These are phyloP conservation scores for Oncorhynchus keta DNA, from an alignment of 2,113 vertebrate species.

Conservation along the genomic window DNA sequence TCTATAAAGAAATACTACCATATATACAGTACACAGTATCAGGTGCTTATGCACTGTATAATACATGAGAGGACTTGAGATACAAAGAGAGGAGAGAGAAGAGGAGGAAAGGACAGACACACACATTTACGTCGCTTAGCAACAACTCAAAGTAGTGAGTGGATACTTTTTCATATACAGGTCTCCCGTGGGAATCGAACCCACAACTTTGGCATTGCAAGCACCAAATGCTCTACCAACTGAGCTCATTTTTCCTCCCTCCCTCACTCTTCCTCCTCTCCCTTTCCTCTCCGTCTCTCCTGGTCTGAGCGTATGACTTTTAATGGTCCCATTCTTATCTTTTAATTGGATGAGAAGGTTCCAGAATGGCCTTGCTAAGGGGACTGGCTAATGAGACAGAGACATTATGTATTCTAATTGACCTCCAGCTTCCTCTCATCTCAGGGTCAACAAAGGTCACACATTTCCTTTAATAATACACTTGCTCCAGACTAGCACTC, in stretches of 20 bases:
- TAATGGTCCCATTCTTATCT: neutral
- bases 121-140: too few relatives aligned
- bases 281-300: neutral
- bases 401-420: neutral
- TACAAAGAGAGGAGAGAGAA: neutral
- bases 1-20: too few relatives aligned
- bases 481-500: neutral
- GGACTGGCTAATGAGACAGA: neutral
- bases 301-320: neutral
- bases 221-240: neutral
- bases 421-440: neutral
- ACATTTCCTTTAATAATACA: neutral
- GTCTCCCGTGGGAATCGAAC: neutral
- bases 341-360: constrained; percentile 2
- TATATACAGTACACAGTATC: too few relatives aligned
- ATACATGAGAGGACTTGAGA: neutral
- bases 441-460: neutral
- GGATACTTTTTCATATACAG: neutral
- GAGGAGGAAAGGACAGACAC: neutral
- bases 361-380: neutral
- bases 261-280: too few relatives aligned
- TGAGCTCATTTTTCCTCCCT: too few relatives aligned
- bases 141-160: too few relatives aligned
- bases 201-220: neutral
- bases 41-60: too few relatives aligned